Evolutionary conservation across 2,888 invertebrate genomes (phyloP), one percentile per base, ranked within the genome.

Genomic region (Pachliopta kotzebuea): DNA sequence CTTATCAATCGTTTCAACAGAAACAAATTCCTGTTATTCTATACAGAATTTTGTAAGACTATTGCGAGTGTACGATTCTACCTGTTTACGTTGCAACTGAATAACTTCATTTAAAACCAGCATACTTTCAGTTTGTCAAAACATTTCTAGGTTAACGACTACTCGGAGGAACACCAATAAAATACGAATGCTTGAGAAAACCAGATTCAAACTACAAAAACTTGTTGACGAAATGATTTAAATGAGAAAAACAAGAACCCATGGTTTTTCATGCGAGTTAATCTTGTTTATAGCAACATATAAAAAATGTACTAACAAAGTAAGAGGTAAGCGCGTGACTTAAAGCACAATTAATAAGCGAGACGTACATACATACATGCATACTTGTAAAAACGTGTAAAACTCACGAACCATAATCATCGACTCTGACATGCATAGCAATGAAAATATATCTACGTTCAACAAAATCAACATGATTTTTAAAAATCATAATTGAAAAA

Each of bases 131-230:
- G 29, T 20, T 55, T 20, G 45, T n/a, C n/a, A n/a, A 20, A 55
- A 55, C 11, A 55, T 55, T 54, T 54, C 54, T 14, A 54, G 54
- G 26, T 26, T 55, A 55, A 55, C 3, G 8, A 26, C 55, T 55
- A 31, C 31, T 29, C 20, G 37, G 11, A 26, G 23, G 18, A 26
- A 37, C 37, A 17, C n/a, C 20, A 50, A n/a, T n/a, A n/a, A 50
- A 50, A 50, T 9, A 21, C 49, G n/a, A 50, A n/a, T 11, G 20
- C 20, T 7, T 11, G 8, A 21, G 50, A 21, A 50, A 50, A 50
- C 50, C 20, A 0, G 4, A 50, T 50, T 1, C 1, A 21, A 49
- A 50, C 29, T 26, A 50, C 24, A 49, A 50, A 29, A 29, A 21
- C 31, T 52, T 59, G 23, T 52, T 29, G 52, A 20, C 20, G 50